Evolutionary conservation across 92 coral and sea anemone genomes (phyloP), one percentile per base, ranked within the genome.

Genomic region (Micromussa lordhowensis): DNA sequence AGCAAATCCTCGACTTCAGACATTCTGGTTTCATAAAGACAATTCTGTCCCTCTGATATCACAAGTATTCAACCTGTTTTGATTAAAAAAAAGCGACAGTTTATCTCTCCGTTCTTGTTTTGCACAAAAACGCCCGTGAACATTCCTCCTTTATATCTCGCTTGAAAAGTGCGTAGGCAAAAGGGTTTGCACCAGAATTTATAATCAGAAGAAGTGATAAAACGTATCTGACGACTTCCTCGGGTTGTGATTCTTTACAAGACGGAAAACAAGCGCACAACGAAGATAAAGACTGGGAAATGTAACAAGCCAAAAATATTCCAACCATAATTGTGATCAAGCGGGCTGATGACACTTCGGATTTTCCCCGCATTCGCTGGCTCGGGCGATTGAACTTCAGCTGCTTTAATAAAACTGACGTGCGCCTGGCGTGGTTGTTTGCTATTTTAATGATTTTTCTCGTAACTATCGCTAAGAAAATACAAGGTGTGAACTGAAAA

Each of bases 181-280:
- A 61, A 30, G 85, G 85, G 57, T 81, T 81, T 26, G 85, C 85
- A 17, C 73, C 85, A 15, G 85, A 81, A 66, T 81, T 81, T 63
- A 38, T 36, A 34, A 81, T 24, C 57, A 63, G 75, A 35, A 81
- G 58, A 31, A 81, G 18, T 13, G 71, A 26, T 66, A 81, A 66
- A n/a, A 75, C 38, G 26, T 58, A 36, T 26, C 57, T 36, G 28
- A 81, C 73, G 14, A 38, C 55, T 35, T 64, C 19, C n/a, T 61
- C 48, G 2, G 85, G 85, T 44, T 81, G 85, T 2, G 36, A 61
- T 19, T 64, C 51, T 61, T 10, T n/a, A 64, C 85, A 81, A 81
- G 75, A 61, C 31, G 24, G 9, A 15, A 81, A 61, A 64, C 74
- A 81, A 9, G 36, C 36, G 38, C 85, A 81, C 29, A 81, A 18